Percentiles rank a stretch among this genome's conserved stretches.
These are phyloP conservation scores for Diceros bicornis DNA, from an alignment of 2,797 vertebrate genomes.

Conservation along the genomic window DNA sequence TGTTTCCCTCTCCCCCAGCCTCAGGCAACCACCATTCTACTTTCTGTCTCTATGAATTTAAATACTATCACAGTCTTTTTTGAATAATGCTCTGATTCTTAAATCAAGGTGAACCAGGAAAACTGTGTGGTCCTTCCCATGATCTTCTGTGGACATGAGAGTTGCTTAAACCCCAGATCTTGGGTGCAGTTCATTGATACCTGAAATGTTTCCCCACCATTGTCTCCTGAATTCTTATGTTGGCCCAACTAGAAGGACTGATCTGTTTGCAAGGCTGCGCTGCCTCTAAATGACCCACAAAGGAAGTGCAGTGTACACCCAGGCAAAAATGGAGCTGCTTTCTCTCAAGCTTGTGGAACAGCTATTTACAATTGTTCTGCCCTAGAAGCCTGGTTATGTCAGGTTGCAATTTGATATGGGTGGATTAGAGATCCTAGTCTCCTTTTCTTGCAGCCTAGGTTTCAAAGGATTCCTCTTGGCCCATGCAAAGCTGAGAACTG, in stretches of 20 bases:
- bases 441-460: background rate
- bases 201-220: background rate
- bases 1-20: background rate
- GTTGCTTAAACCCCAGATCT: background rate
- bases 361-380: background rate
- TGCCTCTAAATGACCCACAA: constrained; percentile 23
- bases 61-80: background rate
- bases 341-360: background rate
- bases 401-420: background rate
- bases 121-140: background rate
- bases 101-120: background rate
- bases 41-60: background rate
- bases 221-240: background rate
- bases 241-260: background rate
- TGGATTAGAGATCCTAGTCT: background rate
- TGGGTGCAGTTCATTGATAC: background rate
- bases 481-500: background rate
- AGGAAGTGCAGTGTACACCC: background rate
- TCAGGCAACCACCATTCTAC: background rate
- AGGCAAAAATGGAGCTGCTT: background rate
- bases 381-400: background rate
- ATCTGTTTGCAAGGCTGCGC: background rate
- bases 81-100: background rate
- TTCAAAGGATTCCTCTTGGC: constrained; percentile 12
- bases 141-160: background rate